Percentiles rank a stretch among this genome's conserved stretches.
phyloP scores from a whole-genome alignment of 2,797 vertebrate species.

The Sebastes taczanowskii region DNA sequence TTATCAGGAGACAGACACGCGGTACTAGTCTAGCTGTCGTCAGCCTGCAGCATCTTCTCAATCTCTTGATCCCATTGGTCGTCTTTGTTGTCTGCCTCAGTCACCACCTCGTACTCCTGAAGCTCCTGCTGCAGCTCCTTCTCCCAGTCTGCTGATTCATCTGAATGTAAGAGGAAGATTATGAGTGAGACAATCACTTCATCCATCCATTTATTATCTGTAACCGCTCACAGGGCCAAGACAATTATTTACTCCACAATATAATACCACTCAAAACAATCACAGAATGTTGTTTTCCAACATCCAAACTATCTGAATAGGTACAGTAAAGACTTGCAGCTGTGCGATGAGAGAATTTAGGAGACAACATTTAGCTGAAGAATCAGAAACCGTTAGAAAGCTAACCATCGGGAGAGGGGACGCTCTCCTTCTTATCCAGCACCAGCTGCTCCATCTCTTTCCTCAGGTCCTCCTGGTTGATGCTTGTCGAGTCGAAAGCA shows the following conservation, averaged over 20 bases:
- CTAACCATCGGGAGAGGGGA: slow-evolving; percentile 84
- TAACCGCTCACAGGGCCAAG: too few species aligned
- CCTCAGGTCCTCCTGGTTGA: slow-evolving; percentile 93
- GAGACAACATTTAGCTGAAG: background rate
- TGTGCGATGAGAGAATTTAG: too few species aligned
- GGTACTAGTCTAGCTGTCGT: slow-evolving; percentile 63
- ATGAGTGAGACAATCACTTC: background rate
- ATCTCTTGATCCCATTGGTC: slow-evolving; percentile 97
- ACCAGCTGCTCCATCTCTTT: slow-evolving; percentile 98
- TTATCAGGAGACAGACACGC: background rate
- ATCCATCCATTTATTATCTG: too few species aligned
- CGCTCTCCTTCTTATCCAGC: slow-evolving; percentile 90
- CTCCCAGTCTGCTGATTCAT: slow-evolving; percentile 92
- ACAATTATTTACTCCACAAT: background rate
- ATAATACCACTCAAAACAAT: background rate
- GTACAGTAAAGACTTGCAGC: background rate
- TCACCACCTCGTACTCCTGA: slow-evolving; percentile 94
- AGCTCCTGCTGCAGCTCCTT: slow-evolving; percentile 95
- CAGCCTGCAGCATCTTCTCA: slow-evolving; percentile 92
- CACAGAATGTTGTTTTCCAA: background rate
- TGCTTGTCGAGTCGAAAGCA: slow-evolving; percentile 89
- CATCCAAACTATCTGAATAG: background rate
- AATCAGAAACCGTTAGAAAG: background rate
- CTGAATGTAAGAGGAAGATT: background rate
- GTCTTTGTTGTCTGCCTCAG: slow-evolving; percentile 88